A percentile compares a stretch with the other conserved stretches of the same genome.
phyloP scores from a whole-genome alignment of 2,888 invertebrate genomes.

The Minunthozetes semirufus region DNA sequence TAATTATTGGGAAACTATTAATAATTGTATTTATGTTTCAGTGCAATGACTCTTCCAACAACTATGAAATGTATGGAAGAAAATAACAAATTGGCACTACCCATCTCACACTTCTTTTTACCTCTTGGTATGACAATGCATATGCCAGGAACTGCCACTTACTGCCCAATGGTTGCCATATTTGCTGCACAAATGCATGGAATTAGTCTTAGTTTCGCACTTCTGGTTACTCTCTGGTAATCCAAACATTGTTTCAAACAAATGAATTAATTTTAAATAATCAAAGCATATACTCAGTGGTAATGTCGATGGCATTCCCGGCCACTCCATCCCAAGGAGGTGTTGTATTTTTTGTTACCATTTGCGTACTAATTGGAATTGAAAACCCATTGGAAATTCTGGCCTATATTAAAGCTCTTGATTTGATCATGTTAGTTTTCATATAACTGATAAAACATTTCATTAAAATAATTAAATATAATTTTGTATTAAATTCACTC shows the following conservation, averaged over 20 bases:
- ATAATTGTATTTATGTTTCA: neutral
- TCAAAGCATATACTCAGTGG: constrained; percentile 32
- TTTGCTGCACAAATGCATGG: constrained; percentile 34
- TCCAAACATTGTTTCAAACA: neutral
- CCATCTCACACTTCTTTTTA: constrained; percentile 17
- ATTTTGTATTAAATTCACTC: neutral
- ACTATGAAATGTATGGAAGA: constrained; percentile 36
- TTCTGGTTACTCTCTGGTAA: constrained; percentile 22
- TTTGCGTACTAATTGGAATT: constrained; percentile 23
- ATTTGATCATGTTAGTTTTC: constrained; percentile 27
- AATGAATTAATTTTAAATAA: too few species aligned
- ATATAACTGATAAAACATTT: neutral
- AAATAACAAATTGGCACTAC: neutral
- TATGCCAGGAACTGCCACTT: constrained; percentile 32
- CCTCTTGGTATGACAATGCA: constrained; percentile 35
- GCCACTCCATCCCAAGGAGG: constrained; percentile 5
- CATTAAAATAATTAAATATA: neutral
- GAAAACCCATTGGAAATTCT: constrained; percentile 31
- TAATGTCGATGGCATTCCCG: constrained; percentile 33
- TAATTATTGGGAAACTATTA: neutral
- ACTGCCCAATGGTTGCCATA: constrained; percentile 22
- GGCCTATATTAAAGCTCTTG: constrained; percentile 21
- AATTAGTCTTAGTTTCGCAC: neutral
- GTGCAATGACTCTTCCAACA: constrained; percentile 33
- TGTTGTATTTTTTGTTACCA: neutral